Evolutionary conservation across 2,888 invertebrate genomes (phyloP).

Genomic region (Labia minor): DNA sequence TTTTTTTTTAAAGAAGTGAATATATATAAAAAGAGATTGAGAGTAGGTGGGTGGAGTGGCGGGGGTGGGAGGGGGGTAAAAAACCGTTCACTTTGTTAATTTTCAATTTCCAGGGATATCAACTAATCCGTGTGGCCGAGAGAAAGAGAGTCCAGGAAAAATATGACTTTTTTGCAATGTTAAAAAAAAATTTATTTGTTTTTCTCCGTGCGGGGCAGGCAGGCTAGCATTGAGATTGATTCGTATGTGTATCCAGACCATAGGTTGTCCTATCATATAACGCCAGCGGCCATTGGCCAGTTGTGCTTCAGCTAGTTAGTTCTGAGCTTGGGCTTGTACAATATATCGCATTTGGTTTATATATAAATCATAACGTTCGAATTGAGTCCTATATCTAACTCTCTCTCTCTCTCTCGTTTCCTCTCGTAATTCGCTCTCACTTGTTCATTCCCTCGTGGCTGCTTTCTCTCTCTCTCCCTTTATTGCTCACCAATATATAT

Average conservation of each 20-base stretch:
- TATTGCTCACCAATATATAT: conserved; percentile 16
- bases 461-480: conserved; percentile 20
- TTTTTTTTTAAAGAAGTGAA: neutral
- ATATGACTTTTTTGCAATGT: conserved; percentile 6
- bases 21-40: neutral
- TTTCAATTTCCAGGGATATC: conserved; percentile 13
- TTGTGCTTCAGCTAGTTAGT: conserved; percentile 13
- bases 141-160: conserved; percentile 4
- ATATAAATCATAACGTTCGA: conserved; percentile 13
- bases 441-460: conserved; percentile 14
- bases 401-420: neutral
- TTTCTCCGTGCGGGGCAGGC: neutral
- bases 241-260: conserved; percentile 1
- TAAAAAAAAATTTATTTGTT: conserved; percentile 13
- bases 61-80: too few relatives aligned
- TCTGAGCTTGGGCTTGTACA: neutral
- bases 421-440: conserved; percentile 13
- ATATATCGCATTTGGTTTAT: conserved; percentile 13
- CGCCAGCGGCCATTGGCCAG: conserved; percentile 13
- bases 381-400: conserved; percentile 13
- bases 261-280: conserved; percentile 13
- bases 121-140: conserved; percentile 4
- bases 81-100: conserved; percentile 13
- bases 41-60: neutral
- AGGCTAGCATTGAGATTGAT: conserved; percentile 13